These are phyloP conservation scores for Zaprionus lineosus DNA, from an alignment of 2,888 invertebrate genomes.

Conservation along the genomic window DNA sequence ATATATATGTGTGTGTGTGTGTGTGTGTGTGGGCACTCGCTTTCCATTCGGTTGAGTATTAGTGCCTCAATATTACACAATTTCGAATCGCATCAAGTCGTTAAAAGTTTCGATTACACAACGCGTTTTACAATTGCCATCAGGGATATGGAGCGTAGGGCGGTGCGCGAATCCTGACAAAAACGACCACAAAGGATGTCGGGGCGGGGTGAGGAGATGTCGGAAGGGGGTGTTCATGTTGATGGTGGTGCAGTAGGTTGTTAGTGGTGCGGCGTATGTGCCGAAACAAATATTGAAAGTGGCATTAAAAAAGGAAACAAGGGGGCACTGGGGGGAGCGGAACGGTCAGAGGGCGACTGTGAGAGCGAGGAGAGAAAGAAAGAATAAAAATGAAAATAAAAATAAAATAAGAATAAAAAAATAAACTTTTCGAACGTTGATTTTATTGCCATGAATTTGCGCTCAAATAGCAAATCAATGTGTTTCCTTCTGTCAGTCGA, in stretches of 20 bases:
- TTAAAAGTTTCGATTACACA: slow-evolving; percentile 79
- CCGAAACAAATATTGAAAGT: slow-evolving; percentile 75
- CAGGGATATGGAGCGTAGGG: slow-evolving; percentile 31
- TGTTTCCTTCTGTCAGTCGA: slow-evolving; percentile 74
- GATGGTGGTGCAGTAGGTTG: background rate
- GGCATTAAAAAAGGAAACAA: slow-evolving; percentile 63
- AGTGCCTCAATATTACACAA: slow-evolving; percentile 76
- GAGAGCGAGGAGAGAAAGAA: background rate
- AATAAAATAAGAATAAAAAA: slow-evolving; percentile 12
- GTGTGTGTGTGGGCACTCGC: slow-evolving; percentile 23
- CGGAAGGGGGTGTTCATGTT: too few relatives aligned
- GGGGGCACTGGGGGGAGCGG: too few relatives aligned
- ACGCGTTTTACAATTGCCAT: slow-evolving; percentile 74
- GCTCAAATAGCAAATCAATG: slow-evolving; percentile 78
- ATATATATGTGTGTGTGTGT: slow-evolving; percentile 16
- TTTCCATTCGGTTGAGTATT: slow-evolving; percentile 68
- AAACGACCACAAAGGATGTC: too few relatives aligned
- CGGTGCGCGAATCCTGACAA: slow-evolving; percentile 22
- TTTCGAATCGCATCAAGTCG: slow-evolving; percentile 78
- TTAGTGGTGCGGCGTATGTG: slow-evolving; percentile 31
- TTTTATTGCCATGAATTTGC: slow-evolving; percentile 78
- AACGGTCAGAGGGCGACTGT: too few relatives aligned
- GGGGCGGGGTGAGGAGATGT: background rate
- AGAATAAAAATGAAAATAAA: too few relatives aligned
- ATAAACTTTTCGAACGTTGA: slow-evolving; percentile 63